A percentile compares a stretch with the other conserved stretches of the same genome.
phyloP scores from a whole-genome alignment of 2,888 invertebrate genomes.

The Axea sp. region DNA sequence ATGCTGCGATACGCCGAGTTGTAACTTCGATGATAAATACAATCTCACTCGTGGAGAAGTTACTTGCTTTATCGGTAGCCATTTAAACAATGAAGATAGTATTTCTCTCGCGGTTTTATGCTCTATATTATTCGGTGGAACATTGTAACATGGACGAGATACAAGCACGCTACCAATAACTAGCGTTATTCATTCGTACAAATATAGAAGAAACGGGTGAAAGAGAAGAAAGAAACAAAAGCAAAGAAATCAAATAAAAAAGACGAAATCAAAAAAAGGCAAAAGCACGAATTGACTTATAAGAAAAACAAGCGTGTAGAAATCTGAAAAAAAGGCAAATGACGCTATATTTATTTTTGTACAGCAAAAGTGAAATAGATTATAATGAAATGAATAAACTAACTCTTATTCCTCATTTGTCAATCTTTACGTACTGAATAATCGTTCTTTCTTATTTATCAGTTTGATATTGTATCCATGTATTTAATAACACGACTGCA shows the following conservation, averaged over 20 bases:
- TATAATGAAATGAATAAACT: slow-evolving; percentile 66
- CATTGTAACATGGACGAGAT: slow-evolving; percentile 62
- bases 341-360: slow-evolving; percentile 69
- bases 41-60: slow-evolving; percentile 75
- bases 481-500: slow-evolving; percentile 23
- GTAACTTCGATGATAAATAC: slow-evolving; percentile 75
- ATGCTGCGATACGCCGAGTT: slow-evolving; percentile 54
- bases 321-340: slow-evolving; percentile 40
- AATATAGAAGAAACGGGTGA: not conserved
- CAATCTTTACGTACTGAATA: slow-evolving; percentile 25
- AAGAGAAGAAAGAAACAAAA: slow-evolving; percentile 26
- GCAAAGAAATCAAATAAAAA: slow-evolving; percentile 32
- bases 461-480: too few relatives aligned
- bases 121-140: slow-evolving; percentile 69
- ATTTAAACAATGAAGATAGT: slow-evolving; percentile 77
- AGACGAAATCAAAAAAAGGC: slow-evolving; percentile 33
- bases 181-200: slow-evolving; percentile 38
- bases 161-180: slow-evolving; percentile 70
- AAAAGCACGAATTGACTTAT: slow-evolving; percentile 69
- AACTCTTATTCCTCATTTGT: slow-evolving; percentile 56
- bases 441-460: slow-evolving; percentile 4
- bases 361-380: slow-evolving; percentile 64
- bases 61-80: slow-evolving; percentile 75
- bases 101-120: slow-evolving; percentile 74
- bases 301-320: slow-evolving; percentile 28